Conservation (phyloP, 2,888 invertebrate species). For the Lacanobia oleracea region DNA sequence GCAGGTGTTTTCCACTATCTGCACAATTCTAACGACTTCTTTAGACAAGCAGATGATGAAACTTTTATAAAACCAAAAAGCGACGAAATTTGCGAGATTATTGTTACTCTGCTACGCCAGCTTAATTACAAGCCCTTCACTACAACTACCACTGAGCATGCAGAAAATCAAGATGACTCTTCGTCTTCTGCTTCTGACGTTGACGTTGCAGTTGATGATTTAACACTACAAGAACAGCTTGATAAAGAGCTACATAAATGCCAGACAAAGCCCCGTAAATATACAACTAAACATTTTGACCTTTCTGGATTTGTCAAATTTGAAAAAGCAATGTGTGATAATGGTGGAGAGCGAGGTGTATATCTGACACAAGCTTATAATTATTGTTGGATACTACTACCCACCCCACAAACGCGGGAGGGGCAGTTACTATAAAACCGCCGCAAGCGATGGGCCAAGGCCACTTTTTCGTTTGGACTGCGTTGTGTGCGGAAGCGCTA, state of each 20-base stretch:
- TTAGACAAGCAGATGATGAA: slow-evolving; percentile 21
- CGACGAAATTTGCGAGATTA: slow-evolving; percentile 20
- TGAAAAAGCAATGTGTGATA: slow-evolving; percentile 32
- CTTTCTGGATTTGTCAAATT: slow-evolving; percentile 26
- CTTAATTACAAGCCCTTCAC: slow-evolving; percentile 21
- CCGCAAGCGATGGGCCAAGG: too few relatives aligned
- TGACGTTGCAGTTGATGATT: slow-evolving; percentile 12
- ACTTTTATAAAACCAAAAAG: slow-evolving; percentile 25
- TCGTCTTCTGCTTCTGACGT: slow-evolving; percentile 19
- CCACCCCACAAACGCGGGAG: too few relatives aligned
- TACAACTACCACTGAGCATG: slow-evolving; percentile 20
- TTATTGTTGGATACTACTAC: too few relatives aligned
- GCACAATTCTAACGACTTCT: slow-evolving; percentile 20
- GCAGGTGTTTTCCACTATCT: slow-evolving; percentile 9
- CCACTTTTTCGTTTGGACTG: too few relatives aligned
- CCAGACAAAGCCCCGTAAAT: slow-evolving; percentile 1
- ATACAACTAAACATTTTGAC: slow-evolving; percentile 16
- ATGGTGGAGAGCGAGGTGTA: slow-evolving; percentile 20
- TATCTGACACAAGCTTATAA: slow-evolving; percentile 23
- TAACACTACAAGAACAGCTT: slow-evolving; percentile 7
- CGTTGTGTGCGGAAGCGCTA: too few relatives aligned
- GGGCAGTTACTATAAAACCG: too few relatives aligned
- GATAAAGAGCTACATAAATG: slow-evolving; percentile 9
- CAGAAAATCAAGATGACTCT: slow-evolving; percentile 24
- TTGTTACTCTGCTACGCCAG: slow-evolving; percentile 19